phyloP scores from a whole-genome alignment of 2,797 vertebrate species.

The Cottoperca gobio region DNA sequence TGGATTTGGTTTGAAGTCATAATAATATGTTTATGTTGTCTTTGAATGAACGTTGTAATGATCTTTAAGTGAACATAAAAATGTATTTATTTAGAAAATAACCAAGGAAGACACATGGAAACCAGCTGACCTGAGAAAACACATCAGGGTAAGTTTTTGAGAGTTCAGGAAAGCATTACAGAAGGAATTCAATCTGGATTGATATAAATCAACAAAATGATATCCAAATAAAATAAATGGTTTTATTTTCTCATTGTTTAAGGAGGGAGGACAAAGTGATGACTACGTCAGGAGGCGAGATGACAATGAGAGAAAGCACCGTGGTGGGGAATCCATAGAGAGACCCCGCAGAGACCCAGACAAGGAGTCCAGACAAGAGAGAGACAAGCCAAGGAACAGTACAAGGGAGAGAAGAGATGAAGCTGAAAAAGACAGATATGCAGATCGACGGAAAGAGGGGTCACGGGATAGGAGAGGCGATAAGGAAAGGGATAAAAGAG shows the following conservation, averaged over 20 bases:
- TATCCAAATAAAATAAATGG: not conserved
- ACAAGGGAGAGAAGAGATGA: constrained; percentile 70
- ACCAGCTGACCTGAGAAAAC: constrained; percentile 89
- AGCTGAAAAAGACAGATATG: constrained; percentile 54
- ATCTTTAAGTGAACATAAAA: not conserved
- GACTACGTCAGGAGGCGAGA: constrained; percentile 78
- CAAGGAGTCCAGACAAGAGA: constrained; percentile 76
- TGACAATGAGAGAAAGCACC: constrained; percentile 66
- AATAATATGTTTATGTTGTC: not conserved
- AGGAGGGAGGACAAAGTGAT: constrained; percentile 80
- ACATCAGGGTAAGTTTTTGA: constrained; percentile 84
- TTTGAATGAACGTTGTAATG: not conserved
- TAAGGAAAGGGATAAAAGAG: constrained; percentile 67
- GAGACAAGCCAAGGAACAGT: constrained; percentile 73
- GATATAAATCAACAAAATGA: not conserved
- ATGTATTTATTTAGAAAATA: constrained; percentile 80
- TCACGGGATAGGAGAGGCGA: constrained; percentile 71
- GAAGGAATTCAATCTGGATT: not conserved
- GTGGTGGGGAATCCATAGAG: constrained; percentile 71
- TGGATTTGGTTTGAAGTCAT: not conserved
- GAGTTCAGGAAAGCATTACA: not conserved
- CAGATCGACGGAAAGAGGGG: constrained; percentile 59
- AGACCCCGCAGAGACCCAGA: constrained; percentile 72
- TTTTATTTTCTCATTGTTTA: constrained; percentile 27
- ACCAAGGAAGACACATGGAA: constrained; percentile 97